Percentiles rank a stretch among this genome's conserved stretches.
Conservation (phyloP, 2,888 invertebrate species). For the Drosophila paranaensis region DNA sequence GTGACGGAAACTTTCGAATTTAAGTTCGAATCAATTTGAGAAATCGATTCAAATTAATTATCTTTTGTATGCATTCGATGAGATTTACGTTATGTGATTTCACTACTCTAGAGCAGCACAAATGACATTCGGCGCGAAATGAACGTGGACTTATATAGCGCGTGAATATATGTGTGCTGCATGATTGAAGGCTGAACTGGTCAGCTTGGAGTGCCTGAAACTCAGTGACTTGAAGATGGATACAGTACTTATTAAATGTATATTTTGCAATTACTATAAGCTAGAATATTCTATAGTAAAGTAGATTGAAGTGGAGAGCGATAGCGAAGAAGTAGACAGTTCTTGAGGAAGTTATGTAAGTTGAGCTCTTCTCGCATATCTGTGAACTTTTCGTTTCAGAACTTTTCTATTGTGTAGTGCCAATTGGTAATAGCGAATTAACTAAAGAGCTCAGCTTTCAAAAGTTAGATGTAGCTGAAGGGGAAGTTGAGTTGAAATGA, state of each 20-base stretch:
- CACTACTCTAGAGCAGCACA: conserved; percentile 81
- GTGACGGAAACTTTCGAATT: conserved; percentile 43
- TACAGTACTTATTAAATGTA: conserved; percentile 18
- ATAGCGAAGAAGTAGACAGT: conserved; percentile 55
- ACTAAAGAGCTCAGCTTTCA: conserved; percentile 64
- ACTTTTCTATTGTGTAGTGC: conserved; percentile 18
- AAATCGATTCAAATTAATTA: conserved; percentile 27
- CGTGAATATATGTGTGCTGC: conserved; percentile 67
- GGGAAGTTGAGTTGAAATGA: conserved; percentile 35
- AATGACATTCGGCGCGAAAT: conserved; percentile 57
- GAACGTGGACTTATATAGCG: conserved; percentile 15
- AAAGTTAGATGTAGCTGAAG: conserved; percentile 26
- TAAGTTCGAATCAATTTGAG: conserved; percentile 38
- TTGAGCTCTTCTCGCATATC: conserved; percentile 61
- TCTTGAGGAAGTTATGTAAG: conserved; percentile 48
- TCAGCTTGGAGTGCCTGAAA: conserved; percentile 44
- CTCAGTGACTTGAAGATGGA: conserved; percentile 43
- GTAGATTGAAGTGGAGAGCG: conserved; percentile 38
- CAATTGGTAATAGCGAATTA: conserved; percentile 36
- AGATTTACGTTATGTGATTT: conserved; percentile 84
- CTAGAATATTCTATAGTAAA: conserved; percentile 25
- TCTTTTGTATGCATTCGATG: conserved; percentile 67
- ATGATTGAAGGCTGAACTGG: conserved; percentile 28
- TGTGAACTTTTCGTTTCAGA: conserved; percentile 14
- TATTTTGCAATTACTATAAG: conserved; percentile 35